Evolutionary conservation across 2,113 vertebrate species (phyloP), one percentile per base, ranked within the genome.

Genomic region (Eublepharis macularius): DNA sequence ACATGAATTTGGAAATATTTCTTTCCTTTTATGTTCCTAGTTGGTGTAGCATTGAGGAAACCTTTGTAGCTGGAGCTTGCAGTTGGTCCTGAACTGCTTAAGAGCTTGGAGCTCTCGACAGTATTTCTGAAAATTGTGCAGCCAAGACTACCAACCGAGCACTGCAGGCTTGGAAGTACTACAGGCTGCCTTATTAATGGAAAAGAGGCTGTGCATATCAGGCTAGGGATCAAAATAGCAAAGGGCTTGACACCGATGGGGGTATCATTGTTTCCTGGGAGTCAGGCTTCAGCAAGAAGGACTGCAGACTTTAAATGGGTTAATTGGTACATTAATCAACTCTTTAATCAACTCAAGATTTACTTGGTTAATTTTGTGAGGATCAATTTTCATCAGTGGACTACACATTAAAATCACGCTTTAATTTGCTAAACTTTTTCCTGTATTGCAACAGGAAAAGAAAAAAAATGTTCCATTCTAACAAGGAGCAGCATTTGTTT

Each of bases 161-260:
- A 9, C 60, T 87, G 87, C 82, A 92, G 92, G 90, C 91, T 78
- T 86, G 65, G 84, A 82, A 93, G 81, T 82, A 83, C n/a, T n/a
- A n/a, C n/a, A n/a, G n/a, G 86, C 90, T 89, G 82, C 54, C 76
- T 92, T 87, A 83, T 89, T 93, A 92, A 85, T 78, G 65, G 82
- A 88, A 86, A 88, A 76, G 90, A 79, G 91, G 41, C 76, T 39
- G 84, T 88, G 92, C 90, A 91, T 82, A n/a, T n/a, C n/a, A n/a
- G n/a, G n/a, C n/a, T n/a, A n/a, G n/a, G n/a, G n/a, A n/a, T n/a
- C n/a, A n/a, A 84, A 93, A 74, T 69, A 91, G 60, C 26, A 94
- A n/a, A 84, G 0, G 0, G 49, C 82, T 81, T 77, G 77, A 84
- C 78, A 90, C 65, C 60, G 34, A 89, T 87, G 87, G 86, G n/a